These are phyloP conservation scores for Cacoxenus indagator DNA, from an alignment of 2,888 invertebrate species.

Conservation along the genomic window DNA sequence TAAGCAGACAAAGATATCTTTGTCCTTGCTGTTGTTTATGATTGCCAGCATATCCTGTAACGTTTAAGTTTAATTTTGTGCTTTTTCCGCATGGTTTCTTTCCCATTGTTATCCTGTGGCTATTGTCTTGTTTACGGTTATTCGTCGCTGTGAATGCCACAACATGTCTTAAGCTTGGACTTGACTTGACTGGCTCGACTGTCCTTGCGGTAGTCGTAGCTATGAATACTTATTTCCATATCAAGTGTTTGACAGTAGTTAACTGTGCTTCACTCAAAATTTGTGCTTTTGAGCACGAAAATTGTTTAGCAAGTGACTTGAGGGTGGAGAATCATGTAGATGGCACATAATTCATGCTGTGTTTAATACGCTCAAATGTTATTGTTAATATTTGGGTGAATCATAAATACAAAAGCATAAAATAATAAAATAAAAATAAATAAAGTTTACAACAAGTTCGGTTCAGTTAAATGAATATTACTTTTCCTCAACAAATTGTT, in stretches of 20 bases:
- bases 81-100: conserved; percentile 68
- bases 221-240: conserved; percentile 53
- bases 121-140: neutral
- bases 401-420: neutral
- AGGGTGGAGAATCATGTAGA: too few relatives aligned
- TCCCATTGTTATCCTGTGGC: conserved; percentile 58
- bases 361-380: conserved; percentile 47
- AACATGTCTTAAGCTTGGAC: too few relatives aligned
- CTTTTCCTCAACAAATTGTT: neutral
- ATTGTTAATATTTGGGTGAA: conserved; percentile 29
- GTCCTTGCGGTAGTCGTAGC: conserved; percentile 29
- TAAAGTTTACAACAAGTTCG: too few relatives aligned
- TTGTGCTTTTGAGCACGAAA: conserved; percentile 46
- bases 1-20: conserved; percentile 30
- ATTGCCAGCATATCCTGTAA: conserved; percentile 56
- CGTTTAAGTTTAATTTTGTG: conserved; percentile 69
- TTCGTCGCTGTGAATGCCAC: conserved; percentile 25
- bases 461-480: conserved; percentile 12
- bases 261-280: conserved; percentile 36
- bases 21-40: conserved; percentile 46
- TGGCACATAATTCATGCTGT: conserved; percentile 39
- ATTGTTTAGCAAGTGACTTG: conserved; percentile 26
- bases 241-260: conserved; percentile 31
- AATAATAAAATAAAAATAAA: neutral
- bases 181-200: conserved; percentile 32